Evolutionary conservation across 2,797 vertebrate species (phyloP).

Genomic region (Arctocebus calabarensis): DNA sequence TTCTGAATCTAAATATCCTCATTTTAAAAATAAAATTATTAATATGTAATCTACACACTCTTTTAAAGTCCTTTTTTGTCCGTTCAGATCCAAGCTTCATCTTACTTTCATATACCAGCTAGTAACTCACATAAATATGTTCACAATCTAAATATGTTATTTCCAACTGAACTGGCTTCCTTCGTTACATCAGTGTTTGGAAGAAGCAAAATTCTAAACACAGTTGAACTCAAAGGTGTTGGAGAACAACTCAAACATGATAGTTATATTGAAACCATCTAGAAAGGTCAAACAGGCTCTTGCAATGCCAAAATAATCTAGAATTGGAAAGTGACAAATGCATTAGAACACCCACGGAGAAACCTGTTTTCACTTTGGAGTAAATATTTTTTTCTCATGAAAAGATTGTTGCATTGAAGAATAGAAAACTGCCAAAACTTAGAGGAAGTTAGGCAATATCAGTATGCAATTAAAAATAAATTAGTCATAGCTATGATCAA

Average conservation of each 20-base stretch:
- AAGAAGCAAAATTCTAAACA: slow-evolving; percentile 56
- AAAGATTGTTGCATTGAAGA: slow-evolving; percentile 75
- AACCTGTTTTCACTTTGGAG: slow-evolving; percentile 86
- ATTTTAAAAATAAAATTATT: slow-evolving; percentile 26
- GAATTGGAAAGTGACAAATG: slow-evolving; percentile 79
- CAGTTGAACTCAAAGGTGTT: slow-evolving; percentile 71
- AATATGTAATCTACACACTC: neutral
- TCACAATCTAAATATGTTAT: neutral
- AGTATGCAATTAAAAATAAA: slow-evolving; percentile 77
- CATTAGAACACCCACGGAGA: slow-evolving; percentile 85
- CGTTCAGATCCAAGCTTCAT: slow-evolving; percentile 29
- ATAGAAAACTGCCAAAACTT: slow-evolving; percentile 76
- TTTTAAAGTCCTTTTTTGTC: neutral
- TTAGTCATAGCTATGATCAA: slow-evolving; percentile 73
- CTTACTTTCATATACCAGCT: slow-evolving; percentile 20
- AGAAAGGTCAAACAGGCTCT: slow-evolving; percentile 72
- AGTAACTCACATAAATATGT: slow-evolving; percentile 3
- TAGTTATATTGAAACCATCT: slow-evolving; percentile 80
- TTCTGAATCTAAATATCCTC: neutral
- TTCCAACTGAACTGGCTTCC: slow-evolving; percentile 63
- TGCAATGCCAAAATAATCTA: slow-evolving; percentile 82
- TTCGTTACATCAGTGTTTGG: neutral
- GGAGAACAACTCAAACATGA: slow-evolving; percentile 77
- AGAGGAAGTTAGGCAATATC: slow-evolving; percentile 77
- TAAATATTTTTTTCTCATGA: slow-evolving; percentile 83